Evolutionary conservation across 2,113 vertebrate species (phyloP).

Genomic region (Apodemus speciosus): DNA sequence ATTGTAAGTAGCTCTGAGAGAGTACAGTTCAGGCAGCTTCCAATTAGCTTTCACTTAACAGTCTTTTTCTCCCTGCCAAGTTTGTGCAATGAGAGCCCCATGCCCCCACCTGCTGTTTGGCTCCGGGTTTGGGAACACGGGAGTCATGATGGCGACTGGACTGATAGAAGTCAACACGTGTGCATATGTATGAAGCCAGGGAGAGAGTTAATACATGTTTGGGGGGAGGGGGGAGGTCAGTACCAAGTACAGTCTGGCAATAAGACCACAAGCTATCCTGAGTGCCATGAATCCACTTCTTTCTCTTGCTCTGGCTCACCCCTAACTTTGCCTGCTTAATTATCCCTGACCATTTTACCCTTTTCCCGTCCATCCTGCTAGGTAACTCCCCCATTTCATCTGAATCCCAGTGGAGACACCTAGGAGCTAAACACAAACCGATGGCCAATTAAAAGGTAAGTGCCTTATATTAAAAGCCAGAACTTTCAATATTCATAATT

Average conservation of each 20-base stretch:
- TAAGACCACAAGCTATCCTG: neutral
- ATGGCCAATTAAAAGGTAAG: constrained; percentile 56
- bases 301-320: neutral
- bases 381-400: constrained; percentile 18
- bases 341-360: neutral
- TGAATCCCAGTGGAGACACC: constrained; percentile 27
- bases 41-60: constrained; percentile 78
- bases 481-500: constrained; percentile 31
- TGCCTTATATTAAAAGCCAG: constrained; percentile 48
- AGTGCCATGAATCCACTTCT: neutral
- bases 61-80: constrained; percentile 76
- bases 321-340: constrained; percentile 14
- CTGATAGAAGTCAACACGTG: neutral
- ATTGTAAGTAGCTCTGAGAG: constrained; percentile 78
- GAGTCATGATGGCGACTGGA: neutral
- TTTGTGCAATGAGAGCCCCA: constrained; percentile 73
- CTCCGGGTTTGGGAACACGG: neutral
- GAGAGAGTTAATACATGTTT: neutral
- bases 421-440: constrained; percentile 42
- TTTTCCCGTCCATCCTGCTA: constrained; percentile 23
- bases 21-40: constrained; percentile 80
- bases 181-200: neutral
- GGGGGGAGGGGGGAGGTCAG: neutral
- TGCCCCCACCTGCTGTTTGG: neutral
- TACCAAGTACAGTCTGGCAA: neutral